Evolutionary conservation across 2,797 vertebrate genomes (phyloP).

Genomic region (Margarornis squamiger): DNA sequence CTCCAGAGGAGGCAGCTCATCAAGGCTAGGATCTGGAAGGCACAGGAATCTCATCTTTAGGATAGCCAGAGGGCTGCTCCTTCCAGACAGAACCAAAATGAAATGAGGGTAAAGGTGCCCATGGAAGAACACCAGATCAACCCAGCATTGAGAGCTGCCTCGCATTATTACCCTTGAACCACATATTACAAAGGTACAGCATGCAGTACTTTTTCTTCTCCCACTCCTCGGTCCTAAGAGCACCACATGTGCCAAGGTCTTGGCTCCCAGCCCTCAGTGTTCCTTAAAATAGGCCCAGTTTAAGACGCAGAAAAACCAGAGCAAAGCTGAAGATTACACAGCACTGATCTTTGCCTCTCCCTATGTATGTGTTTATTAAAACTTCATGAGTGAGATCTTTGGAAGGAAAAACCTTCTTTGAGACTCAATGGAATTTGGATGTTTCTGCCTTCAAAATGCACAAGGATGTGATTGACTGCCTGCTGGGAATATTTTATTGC

Average conservation of each 20-base stretch:
- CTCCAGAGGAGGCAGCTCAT: neutral
- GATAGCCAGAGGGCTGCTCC: neutral
- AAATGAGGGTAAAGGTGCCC: neutral
- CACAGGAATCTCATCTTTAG: neutral
- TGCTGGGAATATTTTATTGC: neutral
- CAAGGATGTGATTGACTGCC: accelerated
- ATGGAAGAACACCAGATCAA: neutral
- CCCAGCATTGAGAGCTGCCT: neutral
- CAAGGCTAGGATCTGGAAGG: neutral
- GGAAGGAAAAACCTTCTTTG: neutral
- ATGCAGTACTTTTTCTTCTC: neutral
- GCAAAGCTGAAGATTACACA: neutral
- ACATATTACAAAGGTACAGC: neutral
- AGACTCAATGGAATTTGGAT: neutral
- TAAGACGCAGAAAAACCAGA: neutral
- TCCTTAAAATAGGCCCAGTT: neutral
- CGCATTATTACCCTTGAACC: neutral
- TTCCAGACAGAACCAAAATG: neutral
- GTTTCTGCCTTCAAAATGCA: neutral
- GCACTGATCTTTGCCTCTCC: neutral
- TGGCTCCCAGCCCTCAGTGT: neutral
- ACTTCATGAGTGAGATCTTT: neutral
- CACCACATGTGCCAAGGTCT: neutral
- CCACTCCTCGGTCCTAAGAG: neutral
- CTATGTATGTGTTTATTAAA: neutral